Percentiles rank a stretch among this genome's conserved stretches.
These are phyloP conservation scores for Halcyon malimbica DNA, from an alignment of 2,113 vertebrate species.

Conservation along the genomic window DNA sequence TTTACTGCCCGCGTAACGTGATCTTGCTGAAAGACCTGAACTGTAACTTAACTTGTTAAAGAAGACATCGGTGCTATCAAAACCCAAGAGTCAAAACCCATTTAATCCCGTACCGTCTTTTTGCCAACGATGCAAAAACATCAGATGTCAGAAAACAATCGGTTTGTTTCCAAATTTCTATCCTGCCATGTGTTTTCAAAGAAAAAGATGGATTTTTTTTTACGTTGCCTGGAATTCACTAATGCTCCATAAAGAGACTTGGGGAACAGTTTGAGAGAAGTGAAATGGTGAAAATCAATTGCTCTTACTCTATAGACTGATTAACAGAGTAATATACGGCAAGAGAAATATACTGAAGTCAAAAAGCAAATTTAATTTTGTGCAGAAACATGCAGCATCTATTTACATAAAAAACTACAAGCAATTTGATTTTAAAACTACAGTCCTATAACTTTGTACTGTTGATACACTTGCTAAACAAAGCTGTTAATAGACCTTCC, in stretches of 20 bases:
- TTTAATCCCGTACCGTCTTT: neutral
- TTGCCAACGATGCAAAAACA: neutral
- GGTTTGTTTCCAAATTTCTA: neutral
- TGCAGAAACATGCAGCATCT: neutral
- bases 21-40: neutral
- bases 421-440: neutral
- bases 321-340: neutral
- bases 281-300: conserved; percentile 11
- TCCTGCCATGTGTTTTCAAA: neutral
- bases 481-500: neutral
- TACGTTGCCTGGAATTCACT: conserved; percentile 16
- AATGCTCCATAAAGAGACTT: neutral
- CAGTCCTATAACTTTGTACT: conserved; percentile 1
- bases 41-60: neutral
- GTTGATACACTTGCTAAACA: conserved; percentile 28
- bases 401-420: conserved; percentile 15
- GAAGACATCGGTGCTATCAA: neutral
- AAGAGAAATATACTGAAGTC: neutral
- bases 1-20: accelerated
- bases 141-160: neutral
- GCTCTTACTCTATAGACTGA: neutral
- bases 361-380: neutral
- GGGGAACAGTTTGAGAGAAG: neutral
- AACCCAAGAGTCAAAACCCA: neutral
- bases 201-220: neutral